These are phyloP conservation scores for Leptocoma aspasia DNA, from an alignment of 2,113 vertebrate genomes.

Conservation along the genomic window DNA sequence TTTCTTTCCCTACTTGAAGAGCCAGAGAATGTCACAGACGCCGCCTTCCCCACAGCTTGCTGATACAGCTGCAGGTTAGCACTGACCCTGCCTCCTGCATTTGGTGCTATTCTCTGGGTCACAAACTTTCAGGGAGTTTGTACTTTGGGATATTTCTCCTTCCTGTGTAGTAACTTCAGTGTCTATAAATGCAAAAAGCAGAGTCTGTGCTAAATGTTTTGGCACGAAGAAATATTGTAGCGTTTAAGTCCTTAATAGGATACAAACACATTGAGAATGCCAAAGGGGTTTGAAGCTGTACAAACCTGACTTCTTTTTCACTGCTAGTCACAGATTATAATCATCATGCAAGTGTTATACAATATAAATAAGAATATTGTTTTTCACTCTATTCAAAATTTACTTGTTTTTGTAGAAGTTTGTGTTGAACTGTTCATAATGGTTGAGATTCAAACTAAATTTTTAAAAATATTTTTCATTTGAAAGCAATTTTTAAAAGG, in stretches of 20 bases:
- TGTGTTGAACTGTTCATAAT: neutral
- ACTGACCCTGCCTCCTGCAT: neutral
- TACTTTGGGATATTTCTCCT: neutral
- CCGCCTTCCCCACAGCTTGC: constrained; percentile 83
- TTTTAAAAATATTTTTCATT: neutral
- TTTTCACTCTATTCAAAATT: neutral
- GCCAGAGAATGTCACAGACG: constrained; percentile 84
- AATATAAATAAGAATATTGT: neutral
- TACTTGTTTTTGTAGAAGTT: neutral
- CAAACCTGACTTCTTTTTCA: neutral
- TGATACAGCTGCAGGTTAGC: constrained; percentile 92
- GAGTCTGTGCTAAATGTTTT: neutral
- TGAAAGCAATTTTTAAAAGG: neutral
- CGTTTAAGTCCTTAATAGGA: neutral
- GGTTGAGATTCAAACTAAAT: neutral
- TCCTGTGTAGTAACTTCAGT: neutral
- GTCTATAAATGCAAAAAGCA: neutral
- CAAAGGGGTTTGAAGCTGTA: neutral
- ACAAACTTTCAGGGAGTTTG: neutral
- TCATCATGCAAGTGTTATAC: neutral
- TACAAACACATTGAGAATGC: neutral
- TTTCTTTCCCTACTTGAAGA: constrained; percentile 90
- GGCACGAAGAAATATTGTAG: neutral
- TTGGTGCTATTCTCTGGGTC: neutral
- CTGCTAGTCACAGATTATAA: neutral